phyloP scores from a whole-genome alignment of 1,140 invertebrate species.

The Rhopalosiphum maidis region DNA sequence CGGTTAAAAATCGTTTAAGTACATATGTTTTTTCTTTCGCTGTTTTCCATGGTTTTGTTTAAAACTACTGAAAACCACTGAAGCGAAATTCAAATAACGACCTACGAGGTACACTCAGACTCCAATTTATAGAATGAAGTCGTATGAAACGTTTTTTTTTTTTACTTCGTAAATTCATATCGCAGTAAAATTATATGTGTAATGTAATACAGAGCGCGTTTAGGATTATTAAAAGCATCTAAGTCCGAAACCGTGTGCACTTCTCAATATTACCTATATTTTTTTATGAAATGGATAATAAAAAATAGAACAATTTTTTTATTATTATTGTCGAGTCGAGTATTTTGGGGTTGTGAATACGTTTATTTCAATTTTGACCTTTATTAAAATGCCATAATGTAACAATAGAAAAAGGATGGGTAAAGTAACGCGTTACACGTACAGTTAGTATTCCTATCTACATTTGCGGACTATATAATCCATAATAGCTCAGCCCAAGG shows the following conservation, averaged over 20 bases:
- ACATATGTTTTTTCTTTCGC: not conserved
- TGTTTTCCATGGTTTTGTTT: not conserved
- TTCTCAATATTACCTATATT: not conserved
- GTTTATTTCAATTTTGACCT: slow-evolving; percentile 23
- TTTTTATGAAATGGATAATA: not conserved
- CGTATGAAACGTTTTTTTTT: not conserved
- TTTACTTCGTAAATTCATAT: not conserved
- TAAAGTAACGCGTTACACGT: not conserved
- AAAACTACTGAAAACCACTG: not conserved
- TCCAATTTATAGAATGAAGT: not conserved
- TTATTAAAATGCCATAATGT: slow-evolving; percentile 36
- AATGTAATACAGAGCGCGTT: not conserved
- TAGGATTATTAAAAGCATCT: not conserved
- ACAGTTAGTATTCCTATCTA: not conserved
- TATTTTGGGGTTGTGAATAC: not conserved
- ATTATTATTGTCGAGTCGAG: not conserved
- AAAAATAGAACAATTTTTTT: not conserved
- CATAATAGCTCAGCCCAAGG: not conserved
- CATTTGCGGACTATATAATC: not conserved
- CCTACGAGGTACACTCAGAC: not conserved
- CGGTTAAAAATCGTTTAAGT: not conserved
- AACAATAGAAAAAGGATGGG: not conserved
- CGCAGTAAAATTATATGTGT: not conserved
- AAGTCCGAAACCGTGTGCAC: not conserved
- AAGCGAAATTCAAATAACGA: not conserved